phyloP scores from a whole-genome alignment of 2,113 vertebrate species.

The Nycticebus coucang region DNA sequence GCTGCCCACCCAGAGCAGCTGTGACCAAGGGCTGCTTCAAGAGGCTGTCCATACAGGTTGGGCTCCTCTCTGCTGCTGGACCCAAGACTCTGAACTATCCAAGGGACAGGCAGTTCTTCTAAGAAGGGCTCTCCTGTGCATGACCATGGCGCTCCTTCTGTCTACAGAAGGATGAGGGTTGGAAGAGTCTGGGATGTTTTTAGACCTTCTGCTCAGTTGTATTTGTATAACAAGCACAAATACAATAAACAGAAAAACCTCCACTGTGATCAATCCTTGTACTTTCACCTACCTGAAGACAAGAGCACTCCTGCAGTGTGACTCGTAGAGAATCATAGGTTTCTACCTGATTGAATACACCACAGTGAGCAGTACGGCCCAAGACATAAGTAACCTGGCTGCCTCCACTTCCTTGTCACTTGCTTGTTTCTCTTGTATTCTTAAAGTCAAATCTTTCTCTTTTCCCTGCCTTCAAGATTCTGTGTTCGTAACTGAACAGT shows the following conservation, averaged over 20 bases:
- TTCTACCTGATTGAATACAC: too few species aligned
- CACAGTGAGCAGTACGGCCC: rapidly evolving
- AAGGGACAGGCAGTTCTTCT: slow-evolving; percentile 16
- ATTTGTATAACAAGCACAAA: slow-evolving; percentile 57
- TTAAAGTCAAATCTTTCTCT: slow-evolving; percentile 3
- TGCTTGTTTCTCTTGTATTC: not conserved
- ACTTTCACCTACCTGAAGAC: slow-evolving; percentile 14
- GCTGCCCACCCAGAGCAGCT: slow-evolving; percentile 52
- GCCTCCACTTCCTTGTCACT: not conserved
- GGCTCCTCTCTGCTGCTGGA: slow-evolving; percentile 49
- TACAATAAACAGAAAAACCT: slow-evolving; percentile 65
- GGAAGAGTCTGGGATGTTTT: slow-evolving; percentile 65
- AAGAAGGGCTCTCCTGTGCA: not conserved
- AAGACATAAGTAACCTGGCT: not conserved
- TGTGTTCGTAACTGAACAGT: not conserved
- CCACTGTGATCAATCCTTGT: not conserved
- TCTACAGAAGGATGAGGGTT: not conserved
- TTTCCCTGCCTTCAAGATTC: not conserved
- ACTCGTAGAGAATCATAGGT: not conserved
- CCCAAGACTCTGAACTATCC: not conserved
- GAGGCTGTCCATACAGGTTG: not conserved
- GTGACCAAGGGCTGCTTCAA: slow-evolving; percentile 57
- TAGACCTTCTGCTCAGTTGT: slow-evolving; percentile 66
- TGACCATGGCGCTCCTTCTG: not conserved
- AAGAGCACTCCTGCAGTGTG: not conserved